Conservation (phyloP, 2,888 invertebrate genomes). For the Scaptomyza caliginosa region DNA sequence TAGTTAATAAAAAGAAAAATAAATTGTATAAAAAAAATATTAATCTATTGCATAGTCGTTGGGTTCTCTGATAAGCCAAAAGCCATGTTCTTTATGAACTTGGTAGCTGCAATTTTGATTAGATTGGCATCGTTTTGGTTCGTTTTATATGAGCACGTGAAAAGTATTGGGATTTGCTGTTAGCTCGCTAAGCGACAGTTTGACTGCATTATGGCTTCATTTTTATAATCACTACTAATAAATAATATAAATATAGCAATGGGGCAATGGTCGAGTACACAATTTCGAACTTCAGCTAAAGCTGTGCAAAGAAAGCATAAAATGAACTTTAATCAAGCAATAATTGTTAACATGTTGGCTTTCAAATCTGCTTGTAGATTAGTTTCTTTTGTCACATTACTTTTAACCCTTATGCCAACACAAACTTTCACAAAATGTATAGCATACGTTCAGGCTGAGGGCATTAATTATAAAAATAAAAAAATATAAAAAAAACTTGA, state of each 20-base stretch:
- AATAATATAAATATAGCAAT: slow-evolving; percentile 2
- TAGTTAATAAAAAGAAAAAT: background rate
- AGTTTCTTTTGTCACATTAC: background rate
- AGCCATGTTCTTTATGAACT: background rate
- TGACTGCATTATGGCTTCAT: slow-evolving; percentile 28
- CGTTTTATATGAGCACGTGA: slow-evolving; percentile 29
- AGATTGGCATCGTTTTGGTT: slow-evolving; percentile 26
- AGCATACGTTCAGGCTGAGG: slow-evolving; percentile 44
- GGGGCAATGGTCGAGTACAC: slow-evolving; percentile 54
- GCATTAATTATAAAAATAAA: background rate
- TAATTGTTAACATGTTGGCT: no score
- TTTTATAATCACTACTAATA: slow-evolving; percentile 50
- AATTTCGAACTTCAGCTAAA: no score
- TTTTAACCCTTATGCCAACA: background rate
- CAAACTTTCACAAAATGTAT: background rate
- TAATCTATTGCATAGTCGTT: background rate
- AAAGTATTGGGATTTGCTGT: slow-evolving; percentile 21
- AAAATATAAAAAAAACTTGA: no score
- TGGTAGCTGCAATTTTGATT: slow-evolving; percentile 30
- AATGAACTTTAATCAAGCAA: no score
- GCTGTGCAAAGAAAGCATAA: no score
- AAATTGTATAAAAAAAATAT: no score
- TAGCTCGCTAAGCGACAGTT: slow-evolving; percentile 1
- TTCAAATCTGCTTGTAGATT: background rate
- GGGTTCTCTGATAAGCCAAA: background rate